Evolutionary conservation across 2,888 invertebrate species (phyloP).

Genomic region (Agrochola litura): DNA sequence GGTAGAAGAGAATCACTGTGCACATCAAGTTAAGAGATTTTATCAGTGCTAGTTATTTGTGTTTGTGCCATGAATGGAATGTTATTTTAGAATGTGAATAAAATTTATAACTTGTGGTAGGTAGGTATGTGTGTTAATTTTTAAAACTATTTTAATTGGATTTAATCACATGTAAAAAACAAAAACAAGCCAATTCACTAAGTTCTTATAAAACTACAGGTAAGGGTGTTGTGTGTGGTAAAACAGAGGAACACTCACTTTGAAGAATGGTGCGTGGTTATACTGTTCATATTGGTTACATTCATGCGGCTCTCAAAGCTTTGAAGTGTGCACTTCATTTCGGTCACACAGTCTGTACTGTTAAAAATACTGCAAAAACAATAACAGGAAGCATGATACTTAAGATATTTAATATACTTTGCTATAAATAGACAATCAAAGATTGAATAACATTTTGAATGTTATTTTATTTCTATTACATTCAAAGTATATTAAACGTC

Average conservation of each 20-base stretch:
- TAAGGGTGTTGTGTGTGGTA: constrained; percentile 49
- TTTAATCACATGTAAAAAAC: constrained; percentile 36
- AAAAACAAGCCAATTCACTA: constrained; percentile 46
- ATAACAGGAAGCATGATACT: constrained; percentile 83
- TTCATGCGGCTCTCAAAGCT: constrained; percentile 89
- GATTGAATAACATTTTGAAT: constrained; percentile 36
- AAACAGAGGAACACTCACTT: constrained; percentile 82
- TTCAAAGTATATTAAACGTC: constrained; percentile 63
- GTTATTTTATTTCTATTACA: constrained; percentile 25
- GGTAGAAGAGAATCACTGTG: constrained; percentile 34
- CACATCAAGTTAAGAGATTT: constrained; percentile 38
- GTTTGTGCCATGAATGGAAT: constrained; percentile 25
- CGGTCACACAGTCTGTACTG: constrained; percentile 89
- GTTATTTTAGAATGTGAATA: constrained; percentile 23
- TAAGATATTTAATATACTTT: constrained; percentile 66
- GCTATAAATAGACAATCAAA: constrained; percentile 15
- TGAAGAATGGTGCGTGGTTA: constrained; percentile 85
- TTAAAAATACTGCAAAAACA: constrained; percentile 90
- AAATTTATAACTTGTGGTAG: constrained; percentile 20
- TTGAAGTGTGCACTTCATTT: constrained; percentile 87
- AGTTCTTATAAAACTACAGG: constrained; percentile 27
- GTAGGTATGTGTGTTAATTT: constrained; percentile 13
- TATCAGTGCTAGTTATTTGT: constrained; percentile 48
- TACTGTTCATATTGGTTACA: constrained; percentile 87
- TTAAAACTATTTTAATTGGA: constrained; percentile 15